phyloP scores from a whole-genome alignment of 2,113 vertebrate species.

The Festucalex cinctus region DNA sequence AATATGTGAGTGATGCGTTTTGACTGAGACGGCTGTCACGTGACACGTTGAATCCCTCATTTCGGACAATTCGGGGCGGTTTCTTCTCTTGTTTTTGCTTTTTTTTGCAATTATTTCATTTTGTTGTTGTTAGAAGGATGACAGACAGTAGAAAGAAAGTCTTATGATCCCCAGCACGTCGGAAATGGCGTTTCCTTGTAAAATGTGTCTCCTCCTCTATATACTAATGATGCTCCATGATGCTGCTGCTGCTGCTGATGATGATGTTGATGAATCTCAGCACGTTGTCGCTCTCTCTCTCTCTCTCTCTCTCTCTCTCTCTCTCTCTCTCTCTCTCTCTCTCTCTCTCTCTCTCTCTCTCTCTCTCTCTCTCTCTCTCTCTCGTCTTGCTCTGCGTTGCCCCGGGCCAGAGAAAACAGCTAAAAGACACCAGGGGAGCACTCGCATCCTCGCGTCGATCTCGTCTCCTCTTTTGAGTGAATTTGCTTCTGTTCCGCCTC shows the following conservation, averaged over 20 bases:
- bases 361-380: conserved; percentile 16
- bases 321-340: conserved; percentile 15
- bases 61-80: background rate
- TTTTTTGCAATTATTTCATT: background rate
- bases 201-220: conserved; percentile 33
- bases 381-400: conserved; percentile 39
- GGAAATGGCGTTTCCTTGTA: conserved; percentile 51
- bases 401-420: conserved; percentile 47
- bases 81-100: background rate
- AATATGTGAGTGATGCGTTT: background rate
- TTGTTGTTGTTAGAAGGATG: background rate
- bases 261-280: conserved; percentile 50
- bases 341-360: conserved; percentile 13
- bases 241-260: conserved; percentile 20
- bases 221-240: too few relatives aligned
- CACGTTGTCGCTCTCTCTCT: conserved; percentile 26
- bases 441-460: conserved; percentile 19
- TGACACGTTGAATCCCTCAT: background rate
- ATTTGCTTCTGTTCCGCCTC: background rate
- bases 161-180: conserved; percentile 19
- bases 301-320: conserved; percentile 29
- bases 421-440: conserved; percentile 30
- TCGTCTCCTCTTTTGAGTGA: conserved; percentile 4
- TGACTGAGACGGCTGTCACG: conserved; percentile 11
- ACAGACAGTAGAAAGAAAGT: background rate